These are phyloP conservation scores for Stigmatopora argus DNA, from an alignment of 2,113 vertebrate species.

Conservation along the genomic window DNA sequence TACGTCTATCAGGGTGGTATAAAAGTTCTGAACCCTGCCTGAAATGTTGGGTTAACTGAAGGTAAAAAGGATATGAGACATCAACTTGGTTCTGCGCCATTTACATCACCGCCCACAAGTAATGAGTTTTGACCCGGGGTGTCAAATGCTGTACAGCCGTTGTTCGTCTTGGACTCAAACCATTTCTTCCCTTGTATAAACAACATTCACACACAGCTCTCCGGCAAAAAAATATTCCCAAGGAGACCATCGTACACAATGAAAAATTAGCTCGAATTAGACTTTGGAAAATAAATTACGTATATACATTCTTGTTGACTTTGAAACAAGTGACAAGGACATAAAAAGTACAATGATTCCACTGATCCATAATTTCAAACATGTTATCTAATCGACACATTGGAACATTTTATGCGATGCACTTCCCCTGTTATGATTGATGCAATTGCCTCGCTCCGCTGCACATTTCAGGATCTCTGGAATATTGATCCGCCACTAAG, in stretches of 20 bases:
- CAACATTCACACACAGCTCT: constrained; percentile 11
- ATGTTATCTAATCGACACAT: not conserved
- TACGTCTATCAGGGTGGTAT: constrained; percentile 21
- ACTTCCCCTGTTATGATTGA: constrained; percentile 19
- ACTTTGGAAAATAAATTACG: not conserved
- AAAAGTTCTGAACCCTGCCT: constrained; percentile 22
- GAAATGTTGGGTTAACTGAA: constrained; percentile 30
- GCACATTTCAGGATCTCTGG: constrained; percentile 33
- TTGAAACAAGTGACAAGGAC: not conserved
- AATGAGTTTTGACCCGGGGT: constrained; percentile 46
- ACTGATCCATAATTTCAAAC: not conserved
- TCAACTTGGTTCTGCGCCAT: constrained; percentile 22
- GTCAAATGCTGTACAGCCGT: constrained; percentile 35
- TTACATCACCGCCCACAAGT: constrained; percentile 31
- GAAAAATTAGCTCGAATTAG: constrained; percentile 14
- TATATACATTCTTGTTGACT: constrained; percentile 3
- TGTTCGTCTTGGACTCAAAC: constrained; percentile 30
- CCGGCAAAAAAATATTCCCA: constrained; percentile 18
- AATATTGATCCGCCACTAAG: constrained; percentile 50
- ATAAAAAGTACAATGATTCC: not conserved
- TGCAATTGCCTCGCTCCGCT: constrained; percentile 24
- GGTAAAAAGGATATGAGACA: constrained; percentile 42
- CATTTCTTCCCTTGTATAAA: constrained; percentile 21
- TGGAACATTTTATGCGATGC: constrained; percentile 22
- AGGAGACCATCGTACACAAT: constrained; percentile 9